Evolutionary conservation across 2,113 vertebrate genomes (phyloP), one percentile per base, ranked within the genome.

Genomic region (Anoura caudifer): DNA sequence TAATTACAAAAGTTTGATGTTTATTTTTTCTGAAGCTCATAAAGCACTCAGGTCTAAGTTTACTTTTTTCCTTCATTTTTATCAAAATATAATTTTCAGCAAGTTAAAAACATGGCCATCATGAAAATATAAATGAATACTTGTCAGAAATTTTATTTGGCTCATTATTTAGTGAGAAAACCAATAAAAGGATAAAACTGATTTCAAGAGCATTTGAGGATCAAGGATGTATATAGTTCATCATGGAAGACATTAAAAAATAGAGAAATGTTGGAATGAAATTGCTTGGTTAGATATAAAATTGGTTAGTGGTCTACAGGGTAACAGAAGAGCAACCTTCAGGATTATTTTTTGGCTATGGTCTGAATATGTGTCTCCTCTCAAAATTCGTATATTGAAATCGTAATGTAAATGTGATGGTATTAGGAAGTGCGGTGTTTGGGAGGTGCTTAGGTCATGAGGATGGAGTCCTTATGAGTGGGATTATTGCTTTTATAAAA

Each of bases 81-180:
- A 72, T 38, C 47, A 79, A 95, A 92, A 75, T 73, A 43, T 17
- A 80, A 26, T 56, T 94, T 95, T 63, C 50, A 77, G 5, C 15
- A 95, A 94, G 36, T 90, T 89, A 63, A 84, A 89, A 93, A 63
- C 20, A 54, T 70, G n/a, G 38, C 65, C 75, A 0, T 84, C 22
- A 70, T 84, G 24, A 11, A 94, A 63, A 45, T 81, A 65, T 45
- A 20, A 95, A 59, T 93, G 76, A 91, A n/a, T 87, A 73, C 26
- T 86, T 93, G 36, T 80, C 80, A 77, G 76, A 79, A 16, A 65
- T 92, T 93, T 95, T 94, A 75, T 82, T 43, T 28, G 88, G 15
- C 11, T 94, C 1, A 17, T 91, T 91, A 87, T 75, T 86, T 36
- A 84, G 69, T 85, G 41, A 81, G 80, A 85, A 11, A 90, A 41